These are phyloP conservation scores for Strix uralensis DNA, from an alignment of 2,113 vertebrate species.

Conservation along the genomic window DNA sequence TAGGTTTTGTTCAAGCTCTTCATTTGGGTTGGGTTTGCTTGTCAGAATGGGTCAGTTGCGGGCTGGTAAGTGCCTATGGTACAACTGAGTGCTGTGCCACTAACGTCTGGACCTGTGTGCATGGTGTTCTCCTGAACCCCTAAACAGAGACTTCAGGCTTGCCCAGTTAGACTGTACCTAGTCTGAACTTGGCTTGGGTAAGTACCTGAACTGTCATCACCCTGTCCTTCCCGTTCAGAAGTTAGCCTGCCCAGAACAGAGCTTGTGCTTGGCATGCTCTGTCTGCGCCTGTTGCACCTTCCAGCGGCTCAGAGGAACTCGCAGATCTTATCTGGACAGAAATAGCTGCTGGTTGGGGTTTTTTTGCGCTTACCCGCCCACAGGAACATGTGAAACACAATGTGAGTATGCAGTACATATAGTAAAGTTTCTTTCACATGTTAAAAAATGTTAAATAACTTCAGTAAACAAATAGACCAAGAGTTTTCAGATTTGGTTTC, in stretches of 20 bases:
- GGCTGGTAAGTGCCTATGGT: fast-evolving
- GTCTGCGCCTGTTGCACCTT: not conserved
- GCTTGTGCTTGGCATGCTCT: not conserved
- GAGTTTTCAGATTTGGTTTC: fast-evolving
- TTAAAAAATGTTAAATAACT: not conserved
- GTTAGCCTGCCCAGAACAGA: not conserved
- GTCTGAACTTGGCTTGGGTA: not conserved
- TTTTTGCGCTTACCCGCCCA: not conserved
- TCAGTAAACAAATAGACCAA: not conserved
- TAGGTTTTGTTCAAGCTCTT: not conserved
- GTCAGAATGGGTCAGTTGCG: not conserved
- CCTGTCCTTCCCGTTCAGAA: not conserved
- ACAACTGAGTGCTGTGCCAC: not conserved
- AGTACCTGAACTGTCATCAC: not conserved
- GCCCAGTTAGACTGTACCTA: not conserved
- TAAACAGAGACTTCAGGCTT: not conserved
- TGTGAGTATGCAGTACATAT: fast-evolving
- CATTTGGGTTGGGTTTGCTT: not conserved
- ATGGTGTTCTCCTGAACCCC: not conserved
- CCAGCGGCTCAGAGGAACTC: not conserved
- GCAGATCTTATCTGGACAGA: not conserved
- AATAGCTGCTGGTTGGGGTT: not conserved
- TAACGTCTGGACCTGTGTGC: not conserved
- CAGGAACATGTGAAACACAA: not conserved
- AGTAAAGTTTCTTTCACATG: not conserved